Base-by-base conservation (phyloP, 2,113 vertebrate species). In the Crypturellus undulatus region DNA sequence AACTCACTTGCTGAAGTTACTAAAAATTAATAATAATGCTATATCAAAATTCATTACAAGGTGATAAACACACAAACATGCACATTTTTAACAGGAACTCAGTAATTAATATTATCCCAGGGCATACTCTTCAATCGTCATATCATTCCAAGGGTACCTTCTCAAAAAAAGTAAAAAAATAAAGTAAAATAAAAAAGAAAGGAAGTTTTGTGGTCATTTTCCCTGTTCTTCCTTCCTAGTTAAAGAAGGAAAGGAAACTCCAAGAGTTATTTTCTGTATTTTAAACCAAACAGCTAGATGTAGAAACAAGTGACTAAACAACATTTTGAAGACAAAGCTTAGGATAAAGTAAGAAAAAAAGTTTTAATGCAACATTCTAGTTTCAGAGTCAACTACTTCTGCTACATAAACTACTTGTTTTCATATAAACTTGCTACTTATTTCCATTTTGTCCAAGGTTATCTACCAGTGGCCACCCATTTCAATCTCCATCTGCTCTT, bases 341-440 rank as follows among this genome's bases (percentile, higher is more conserved):
- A 8, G n/a, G 11, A 76, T 58, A 79, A 90, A 80, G 62, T 24
- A 47, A 91, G 89, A 40, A 36, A 24, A 51, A 71, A 38, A 34
- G 67, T 26, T 47, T 42, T 19, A 82, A 89, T 9, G 30, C 84
- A 76, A 76, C 43, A 21, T 43, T 71, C 84, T 8, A 72, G 54
- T 43, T 94, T 91, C 77, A 92, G 64, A 92, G 65, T 76, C 68
- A 75, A 42, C 59, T 58, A 58, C 45, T 80, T 59, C 42, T 79
- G 62, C 21, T 84, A 91, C 52, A 49, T 24, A 78, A 90, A 65
- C n/a, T 19, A 40, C n/a, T 89, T 92, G 87, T 92, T 96, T 87
- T 80, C 40, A 72, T 21, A 89, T 12, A 80, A 96, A 95, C 91
- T 93, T 95, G 45, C 47, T 86, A 60, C 63, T 94, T 84, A 80